Evolutionary conservation across 2,113 vertebrate species (phyloP), one percentile per base, ranked within the genome.

Genomic region (Lasiurus borealis): DNA sequence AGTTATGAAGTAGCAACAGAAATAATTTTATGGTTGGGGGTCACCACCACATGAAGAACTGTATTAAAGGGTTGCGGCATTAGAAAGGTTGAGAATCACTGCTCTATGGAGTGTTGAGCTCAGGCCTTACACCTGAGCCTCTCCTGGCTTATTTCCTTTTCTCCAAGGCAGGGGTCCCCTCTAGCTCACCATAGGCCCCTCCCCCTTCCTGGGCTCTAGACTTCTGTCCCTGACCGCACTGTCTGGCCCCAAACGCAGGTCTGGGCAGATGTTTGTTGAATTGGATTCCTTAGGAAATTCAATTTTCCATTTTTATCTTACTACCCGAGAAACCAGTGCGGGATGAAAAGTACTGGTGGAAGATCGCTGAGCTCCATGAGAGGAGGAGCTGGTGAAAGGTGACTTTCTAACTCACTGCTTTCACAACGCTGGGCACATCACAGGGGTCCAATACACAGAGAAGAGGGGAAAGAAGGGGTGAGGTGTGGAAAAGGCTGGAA

Each of bases 231-330:
- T 19, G 40, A 80, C 73, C 21, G 16, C 6, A 18, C 0, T 34
- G 18, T 27, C 84, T 88, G 72, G 40, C 25, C 9, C 83, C 75
- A 48, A 5, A 29, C 13, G 21, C 15, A 36, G 29, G 31, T 27
- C 44, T 3, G 18, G 75, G 50, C 64, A 52, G 44, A 71, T 9
- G 23, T 31, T 73, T 11, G 13, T 34, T 29, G 18, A 85, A 77
- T 23, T 71, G 50, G 66, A 72, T 84, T 86, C 73, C 85, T 94
- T 46, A 57, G 57, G 29, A 76, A 85, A 76, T 71, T 83, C 54
- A 75, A n/a, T 48, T 81, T 85, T 90, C 75, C 82, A 3, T 84
- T 92, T 94, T 80, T 25, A 29, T 77, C 50, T 88, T 88, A n/a
- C 23, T 7, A 36, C n/a, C 10, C 1, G 4, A 77, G 50, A 75